These are phyloP conservation scores for Lasius fuliginosus DNA, from an alignment of 2,888 invertebrate species.

Conservation along the genomic window DNA sequence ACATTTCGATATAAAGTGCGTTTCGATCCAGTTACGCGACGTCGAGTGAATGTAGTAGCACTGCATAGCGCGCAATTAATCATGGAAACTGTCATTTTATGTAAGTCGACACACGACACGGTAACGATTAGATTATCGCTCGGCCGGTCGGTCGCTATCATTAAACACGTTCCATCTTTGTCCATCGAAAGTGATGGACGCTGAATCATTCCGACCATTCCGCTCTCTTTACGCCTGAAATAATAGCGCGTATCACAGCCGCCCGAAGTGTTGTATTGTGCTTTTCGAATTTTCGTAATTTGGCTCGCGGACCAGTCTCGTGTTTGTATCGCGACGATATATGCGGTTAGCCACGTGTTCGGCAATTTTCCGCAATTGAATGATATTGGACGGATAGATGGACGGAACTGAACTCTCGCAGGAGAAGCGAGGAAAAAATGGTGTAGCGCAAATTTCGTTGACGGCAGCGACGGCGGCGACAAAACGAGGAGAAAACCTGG, in stretches of 20 bases:
- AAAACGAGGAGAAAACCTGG: constrained; percentile 38
- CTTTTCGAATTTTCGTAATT: constrained; percentile 71
- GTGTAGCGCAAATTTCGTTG: constrained; percentile 40
- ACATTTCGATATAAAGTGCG: constrained; percentile 30
- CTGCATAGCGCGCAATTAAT: constrained; percentile 50
- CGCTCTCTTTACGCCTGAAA: constrained; percentile 65
- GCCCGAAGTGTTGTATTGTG: constrained; percentile 71
- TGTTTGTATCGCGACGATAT: constrained; percentile 62
- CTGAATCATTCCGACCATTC: neutral
- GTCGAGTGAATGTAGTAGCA: constrained; percentile 31
- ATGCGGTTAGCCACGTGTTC: constrained; percentile 70
- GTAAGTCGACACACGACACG: constrained; percentile 49
- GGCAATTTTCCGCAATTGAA: constrained; percentile 74
- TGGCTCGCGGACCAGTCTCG: constrained; percentile 37
- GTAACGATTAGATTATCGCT: constrained; percentile 56
- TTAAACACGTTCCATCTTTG: constrained; percentile 49
- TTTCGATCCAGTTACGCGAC: constrained; percentile 20
- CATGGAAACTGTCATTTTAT: constrained; percentile 54
- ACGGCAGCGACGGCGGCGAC: neutral
- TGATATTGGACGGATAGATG: constrained; percentile 72
- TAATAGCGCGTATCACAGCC: constrained; percentile 67
- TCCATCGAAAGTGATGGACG: constrained; percentile 37
- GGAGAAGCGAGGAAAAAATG: constrained; percentile 55
- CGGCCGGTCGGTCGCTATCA: constrained; percentile 46
- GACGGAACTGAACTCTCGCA: constrained; percentile 57